Evolutionary conservation across 2,797 vertebrate genomes (phyloP).

Genomic region (Sandelia bainsii): DNA sequence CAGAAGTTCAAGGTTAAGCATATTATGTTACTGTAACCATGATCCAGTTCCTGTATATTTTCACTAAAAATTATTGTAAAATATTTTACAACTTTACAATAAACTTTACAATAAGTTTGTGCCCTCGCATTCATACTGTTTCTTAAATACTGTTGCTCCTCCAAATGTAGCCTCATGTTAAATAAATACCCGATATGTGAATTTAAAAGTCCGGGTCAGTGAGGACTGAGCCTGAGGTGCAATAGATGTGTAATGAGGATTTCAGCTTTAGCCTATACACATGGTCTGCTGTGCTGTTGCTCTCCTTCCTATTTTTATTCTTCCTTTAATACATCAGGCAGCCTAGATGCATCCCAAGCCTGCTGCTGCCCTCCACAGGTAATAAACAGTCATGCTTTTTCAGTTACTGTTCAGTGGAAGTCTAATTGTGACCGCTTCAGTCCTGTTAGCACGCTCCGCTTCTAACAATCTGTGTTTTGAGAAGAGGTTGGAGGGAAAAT

Average conservation of each 20-base stretch:
- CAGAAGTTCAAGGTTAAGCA: too few species aligned
- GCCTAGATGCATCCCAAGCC: constrained; percentile 44
- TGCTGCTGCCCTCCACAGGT: constrained; percentile 74
- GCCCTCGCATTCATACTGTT: background rate
- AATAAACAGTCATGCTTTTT: constrained; percentile 3
- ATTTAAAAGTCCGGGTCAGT: background rate
- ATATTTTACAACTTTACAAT: background rate
- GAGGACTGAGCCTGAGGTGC: background rate
- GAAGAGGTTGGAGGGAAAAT: background rate
- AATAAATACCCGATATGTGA: background rate
- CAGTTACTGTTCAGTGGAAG: background rate
- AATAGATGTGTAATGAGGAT: background rate
- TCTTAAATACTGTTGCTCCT: background rate
- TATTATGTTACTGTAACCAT: too few species aligned
- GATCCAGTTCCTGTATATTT: background rate
- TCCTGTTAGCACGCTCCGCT: background rate
- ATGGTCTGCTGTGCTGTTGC: background rate
- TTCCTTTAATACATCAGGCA: constrained; percentile 23
- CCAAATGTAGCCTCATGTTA: too few species aligned
- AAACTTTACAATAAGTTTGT: background rate
- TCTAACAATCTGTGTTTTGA: background rate
- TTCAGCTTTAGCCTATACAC: background rate
- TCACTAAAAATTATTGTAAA: background rate
- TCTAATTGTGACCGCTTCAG: background rate
- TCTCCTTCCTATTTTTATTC: constrained; percentile 44